These are phyloP conservation scores for Pogonocichla stellata DNA, from an alignment of 2,113 vertebrate species.

Conservation along the genomic window DNA sequence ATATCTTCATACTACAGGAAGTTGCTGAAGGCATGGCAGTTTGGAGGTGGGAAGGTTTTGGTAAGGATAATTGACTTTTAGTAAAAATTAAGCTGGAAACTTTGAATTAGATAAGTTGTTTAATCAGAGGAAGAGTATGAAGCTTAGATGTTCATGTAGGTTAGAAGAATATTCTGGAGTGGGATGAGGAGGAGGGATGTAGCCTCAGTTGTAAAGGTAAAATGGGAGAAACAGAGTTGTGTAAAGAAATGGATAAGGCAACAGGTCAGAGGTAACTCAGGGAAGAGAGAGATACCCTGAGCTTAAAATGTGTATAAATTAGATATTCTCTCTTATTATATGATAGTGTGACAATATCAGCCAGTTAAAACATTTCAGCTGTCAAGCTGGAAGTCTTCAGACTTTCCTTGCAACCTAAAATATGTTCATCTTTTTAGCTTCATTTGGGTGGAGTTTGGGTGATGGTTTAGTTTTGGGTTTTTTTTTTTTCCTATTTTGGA, in stretches of 20 bases:
- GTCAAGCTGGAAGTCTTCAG: not conserved
- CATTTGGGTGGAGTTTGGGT: not conserved
- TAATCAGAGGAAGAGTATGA: not conserved
- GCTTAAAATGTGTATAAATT: not conserved
- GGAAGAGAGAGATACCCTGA: not conserved
- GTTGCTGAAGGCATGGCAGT: not conserved
- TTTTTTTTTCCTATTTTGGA: not conserved
- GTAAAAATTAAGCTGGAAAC: not conserved
- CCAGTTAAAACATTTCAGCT: not conserved
- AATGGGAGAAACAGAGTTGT: not conserved
- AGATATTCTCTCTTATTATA: not conserved
- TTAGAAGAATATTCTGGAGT: not conserved
- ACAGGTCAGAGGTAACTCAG: not conserved
- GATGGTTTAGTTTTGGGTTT: not conserved
- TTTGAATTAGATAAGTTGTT: not conserved
- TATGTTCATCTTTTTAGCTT: not conserved
- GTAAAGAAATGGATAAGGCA: not conserved
- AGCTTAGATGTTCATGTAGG: not conserved
- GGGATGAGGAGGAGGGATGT: not conserved
- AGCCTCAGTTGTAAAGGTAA: not conserved
- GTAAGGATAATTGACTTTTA: not conserved
- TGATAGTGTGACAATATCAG: not conserved
- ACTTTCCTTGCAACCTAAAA: not conserved
- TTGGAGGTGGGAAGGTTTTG: not conserved
- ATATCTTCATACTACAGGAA: not conserved